phyloP scores from a whole-genome alignment of 2,113 vertebrate genomes.

The Ornithorhynchus anatinus region DNA sequence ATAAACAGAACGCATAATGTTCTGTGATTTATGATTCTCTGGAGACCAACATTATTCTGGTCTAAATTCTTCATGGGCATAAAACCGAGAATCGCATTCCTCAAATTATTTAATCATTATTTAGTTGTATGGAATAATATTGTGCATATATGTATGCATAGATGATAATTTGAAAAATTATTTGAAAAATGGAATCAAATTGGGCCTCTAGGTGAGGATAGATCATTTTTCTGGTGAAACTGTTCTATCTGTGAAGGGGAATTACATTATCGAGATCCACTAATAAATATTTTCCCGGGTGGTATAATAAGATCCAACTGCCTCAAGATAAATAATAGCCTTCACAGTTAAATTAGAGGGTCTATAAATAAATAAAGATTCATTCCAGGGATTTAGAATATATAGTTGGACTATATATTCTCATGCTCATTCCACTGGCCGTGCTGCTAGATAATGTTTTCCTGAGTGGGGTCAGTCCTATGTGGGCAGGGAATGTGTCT shows the following conservation, averaged over 20 bases:
- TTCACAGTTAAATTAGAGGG: background rate
- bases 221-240: background rate
- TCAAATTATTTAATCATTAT: constrained; percentile 24
- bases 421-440: background rate
- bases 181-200: too few relatives aligned
- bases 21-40: constrained; percentile 19
- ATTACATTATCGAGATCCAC: background rate
- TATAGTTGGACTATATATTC: background rate
- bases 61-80: background rate
- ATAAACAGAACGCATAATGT: background rate
- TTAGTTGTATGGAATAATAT: constrained; percentile 12
- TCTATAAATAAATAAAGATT: background rate
- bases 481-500: background rate
- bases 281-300: background rate
- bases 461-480: background rate
- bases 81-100: background rate
- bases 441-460: background rate
- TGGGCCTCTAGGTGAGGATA: background rate
- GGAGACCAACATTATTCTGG: background rate
- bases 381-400: background rate
- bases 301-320: background rate
- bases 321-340: background rate
- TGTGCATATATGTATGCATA: background rate
- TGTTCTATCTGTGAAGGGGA: background rate
- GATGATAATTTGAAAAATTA: background rate